Evolutionary conservation across 1,140 invertebrate species (phyloP).

Genomic region (Dinothrombium tinctorium): DNA sequence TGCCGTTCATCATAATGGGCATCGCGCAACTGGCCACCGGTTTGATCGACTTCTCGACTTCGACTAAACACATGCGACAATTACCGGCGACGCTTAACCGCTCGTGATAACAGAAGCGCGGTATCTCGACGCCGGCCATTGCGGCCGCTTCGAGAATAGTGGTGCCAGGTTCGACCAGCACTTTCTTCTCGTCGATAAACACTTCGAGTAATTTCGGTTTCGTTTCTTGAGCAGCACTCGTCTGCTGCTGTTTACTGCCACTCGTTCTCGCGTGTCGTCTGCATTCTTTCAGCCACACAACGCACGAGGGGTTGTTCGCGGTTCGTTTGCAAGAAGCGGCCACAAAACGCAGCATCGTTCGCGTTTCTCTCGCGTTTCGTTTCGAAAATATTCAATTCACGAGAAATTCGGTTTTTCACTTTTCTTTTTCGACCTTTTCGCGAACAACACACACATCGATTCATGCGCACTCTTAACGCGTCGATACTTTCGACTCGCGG

Average conservation of each 20-base stretch:
- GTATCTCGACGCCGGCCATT: conserved; percentile 85
- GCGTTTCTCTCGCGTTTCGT: too few species aligned
- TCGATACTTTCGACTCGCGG: too few species aligned
- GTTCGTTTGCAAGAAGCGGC: too few species aligned
- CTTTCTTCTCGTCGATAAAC: conserved; percentile 89
- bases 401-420: too few species aligned
- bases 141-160: conserved; percentile 97
- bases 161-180: conserved; percentile 79
- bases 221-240: not conserved
- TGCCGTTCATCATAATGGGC: conserved; percentile 80
- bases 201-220: conserved; percentile 67
- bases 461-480: too few species aligned
- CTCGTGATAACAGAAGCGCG: conserved; percentile 97
- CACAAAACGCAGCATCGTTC: not conserved
- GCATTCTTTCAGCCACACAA: too few species aligned
- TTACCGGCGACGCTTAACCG: conserved; percentile 92
- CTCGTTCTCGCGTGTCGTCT: too few species aligned
- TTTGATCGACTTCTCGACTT: conserved; percentile 85
- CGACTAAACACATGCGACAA: conserved; percentile 90
- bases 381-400: too few species aligned
- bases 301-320: too few species aligned
- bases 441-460: too few species aligned
- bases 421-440: too few species aligned
- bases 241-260: too few species aligned
- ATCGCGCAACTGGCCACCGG: conserved; percentile 99